These are phyloP conservation scores for Tachycineta bicolor DNA, from an alignment of 2,113 vertebrate genomes.

Conservation along the genomic window DNA sequence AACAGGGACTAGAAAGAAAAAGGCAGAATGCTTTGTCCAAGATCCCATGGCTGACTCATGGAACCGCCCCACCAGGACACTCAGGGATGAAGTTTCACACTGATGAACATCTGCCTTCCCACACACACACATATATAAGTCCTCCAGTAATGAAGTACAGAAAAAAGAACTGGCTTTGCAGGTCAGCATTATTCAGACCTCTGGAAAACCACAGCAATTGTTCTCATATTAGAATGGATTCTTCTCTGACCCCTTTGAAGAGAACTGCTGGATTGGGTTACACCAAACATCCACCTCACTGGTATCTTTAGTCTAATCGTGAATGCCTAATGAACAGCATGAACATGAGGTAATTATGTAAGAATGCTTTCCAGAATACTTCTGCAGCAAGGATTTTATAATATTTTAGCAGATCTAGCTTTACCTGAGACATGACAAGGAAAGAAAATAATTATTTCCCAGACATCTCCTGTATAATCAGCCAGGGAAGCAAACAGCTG, in stretches of 20 bases:
- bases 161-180: not conserved
- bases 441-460: not conserved
- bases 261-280: not conserved
- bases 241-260: not conserved
- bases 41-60: rapidly evolving
- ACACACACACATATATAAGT: not conserved
- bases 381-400: not conserved
- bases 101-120: not conserved
- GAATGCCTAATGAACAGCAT: not conserved
- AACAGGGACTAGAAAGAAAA: not conserved
- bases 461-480: not conserved
- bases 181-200: not conserved
- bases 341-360: not conserved
- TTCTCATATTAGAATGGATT: not conserved
- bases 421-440: not conserved
- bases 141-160: not conserved
- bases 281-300: not conserved
- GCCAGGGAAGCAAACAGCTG: not conserved
- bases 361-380: not conserved
- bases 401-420: not conserved
- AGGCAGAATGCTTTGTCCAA: not conserved
- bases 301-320: not conserved
- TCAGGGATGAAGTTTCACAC: not conserved
- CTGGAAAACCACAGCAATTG: not conserved
- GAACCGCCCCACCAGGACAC: rapidly evolving